phyloP scores from a whole-genome alignment of 2,888 invertebrate species.

The Sarcophaga variegata region DNA sequence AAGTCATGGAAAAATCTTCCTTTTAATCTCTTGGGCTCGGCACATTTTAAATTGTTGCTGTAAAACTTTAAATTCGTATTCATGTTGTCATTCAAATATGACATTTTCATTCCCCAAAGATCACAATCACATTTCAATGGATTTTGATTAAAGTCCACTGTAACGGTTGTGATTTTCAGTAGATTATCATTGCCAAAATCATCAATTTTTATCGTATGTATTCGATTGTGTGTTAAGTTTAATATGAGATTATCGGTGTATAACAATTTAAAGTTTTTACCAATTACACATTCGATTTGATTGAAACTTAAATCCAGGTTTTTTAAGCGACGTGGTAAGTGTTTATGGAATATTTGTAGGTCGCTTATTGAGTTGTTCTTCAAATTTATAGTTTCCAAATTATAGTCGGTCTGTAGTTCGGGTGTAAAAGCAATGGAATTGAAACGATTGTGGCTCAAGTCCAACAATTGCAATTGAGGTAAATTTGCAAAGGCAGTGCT shows the following conservation, averaged over 20 bases:
- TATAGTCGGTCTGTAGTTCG: slow-evolving; percentile 82
- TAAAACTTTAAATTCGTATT: slow-evolving; percentile 79
- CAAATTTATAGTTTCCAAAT: slow-evolving; percentile 84
- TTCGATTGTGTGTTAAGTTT: slow-evolving; percentile 84
- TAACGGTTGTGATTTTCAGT: slow-evolving; percentile 72
- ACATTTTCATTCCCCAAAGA: slow-evolving; percentile 82
- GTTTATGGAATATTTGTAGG: slow-evolving; percentile 77
- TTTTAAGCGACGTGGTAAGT: slow-evolving; percentile 85
- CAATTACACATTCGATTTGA: slow-evolving; percentile 82
- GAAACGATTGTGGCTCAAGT: slow-evolving; percentile 83
- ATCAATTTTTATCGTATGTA: slow-evolving; percentile 77
- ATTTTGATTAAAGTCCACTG: slow-evolving; percentile 83
- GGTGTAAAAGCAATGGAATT: slow-evolving; percentile 81
- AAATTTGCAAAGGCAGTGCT: slow-evolving; percentile 81
- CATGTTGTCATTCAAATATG: slow-evolving; percentile 82
- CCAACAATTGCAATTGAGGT: slow-evolving; percentile 81
- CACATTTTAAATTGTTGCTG: slow-evolving; percentile 82
- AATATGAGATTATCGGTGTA: slow-evolving; percentile 79
- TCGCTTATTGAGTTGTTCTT: slow-evolving; percentile 85
- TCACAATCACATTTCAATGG: slow-evolving; percentile 85
- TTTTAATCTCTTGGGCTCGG: slow-evolving; percentile 71
- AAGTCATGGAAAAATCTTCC: slow-evolving; percentile 75
- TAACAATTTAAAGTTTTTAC: slow-evolving; percentile 78
- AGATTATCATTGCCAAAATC: slow-evolving; percentile 66
- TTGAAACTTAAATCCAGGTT: slow-evolving; percentile 87